Percentiles rank a stretch among this genome's conserved stretches.
Conservation (phyloP, 1,140 invertebrate species). For the Homarus americanus region DNA sequence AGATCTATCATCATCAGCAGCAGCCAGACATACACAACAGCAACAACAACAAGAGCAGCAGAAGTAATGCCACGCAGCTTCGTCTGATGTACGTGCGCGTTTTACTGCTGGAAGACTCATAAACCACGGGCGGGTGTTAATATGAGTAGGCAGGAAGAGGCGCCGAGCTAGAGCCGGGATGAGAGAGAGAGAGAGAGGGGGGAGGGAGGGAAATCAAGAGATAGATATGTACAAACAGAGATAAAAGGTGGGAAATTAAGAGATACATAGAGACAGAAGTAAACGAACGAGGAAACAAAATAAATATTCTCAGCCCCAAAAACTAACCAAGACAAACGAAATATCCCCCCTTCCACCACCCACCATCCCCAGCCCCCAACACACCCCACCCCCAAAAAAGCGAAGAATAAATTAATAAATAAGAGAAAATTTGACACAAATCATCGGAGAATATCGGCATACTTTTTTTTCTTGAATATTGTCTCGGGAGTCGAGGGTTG, state of each 20-base stretch:
- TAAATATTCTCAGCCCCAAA: no score
- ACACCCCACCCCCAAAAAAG: no score
- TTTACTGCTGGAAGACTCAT: neutral
- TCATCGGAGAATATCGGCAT: no score
- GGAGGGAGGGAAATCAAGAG: conserved; percentile 17
- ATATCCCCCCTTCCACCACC: no score
- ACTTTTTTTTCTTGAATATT: no score
- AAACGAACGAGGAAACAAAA: conserved; percentile 9
- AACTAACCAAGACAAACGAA: no score
- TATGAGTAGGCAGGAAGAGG: neutral
- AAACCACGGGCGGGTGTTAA: neutral
- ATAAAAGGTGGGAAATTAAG: conserved; percentile 29
- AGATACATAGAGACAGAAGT: conserved; percentile 14
- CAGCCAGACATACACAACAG: neutral
- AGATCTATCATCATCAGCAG: neutral
- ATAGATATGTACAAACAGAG: conserved; percentile 25
- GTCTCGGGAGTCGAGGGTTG: no score
- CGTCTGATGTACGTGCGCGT: conserved; percentile 21
- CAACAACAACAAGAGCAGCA: neutral
- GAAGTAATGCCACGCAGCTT: neutral
- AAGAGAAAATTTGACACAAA: no score
- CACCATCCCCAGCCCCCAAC: no score
- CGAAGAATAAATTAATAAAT: no score
- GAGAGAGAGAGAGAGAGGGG: no score
- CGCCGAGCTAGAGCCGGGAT: no score